Percentiles rank a stretch among this genome's conserved stretches.
Conservation (phyloP, 2,888 invertebrate species). For the Falcaria lacertinaria region DNA sequence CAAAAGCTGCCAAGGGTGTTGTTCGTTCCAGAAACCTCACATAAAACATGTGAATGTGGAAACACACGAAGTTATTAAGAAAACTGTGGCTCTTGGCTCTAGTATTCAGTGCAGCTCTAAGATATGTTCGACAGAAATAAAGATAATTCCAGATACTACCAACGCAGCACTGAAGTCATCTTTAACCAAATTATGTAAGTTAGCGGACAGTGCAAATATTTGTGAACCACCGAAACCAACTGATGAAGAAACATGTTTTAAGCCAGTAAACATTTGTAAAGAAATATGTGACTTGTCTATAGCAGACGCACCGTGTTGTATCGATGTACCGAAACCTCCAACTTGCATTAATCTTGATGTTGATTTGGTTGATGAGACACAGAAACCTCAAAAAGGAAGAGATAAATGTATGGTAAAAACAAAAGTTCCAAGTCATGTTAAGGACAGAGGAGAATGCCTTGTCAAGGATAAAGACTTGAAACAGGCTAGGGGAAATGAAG, state of each 20-base stretch:
- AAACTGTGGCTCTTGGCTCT: slow-evolving; percentile 12
- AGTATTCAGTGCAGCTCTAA: slow-evolving; percentile 7
- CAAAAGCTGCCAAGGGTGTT: background rate
- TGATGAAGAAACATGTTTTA: background rate
- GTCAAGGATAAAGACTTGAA: too few species aligned
- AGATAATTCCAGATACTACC: slow-evolving; percentile 2
- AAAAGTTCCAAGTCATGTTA: background rate
- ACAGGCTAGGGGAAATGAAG: too few species aligned
- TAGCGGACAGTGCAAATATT: background rate
- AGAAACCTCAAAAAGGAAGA: background rate
- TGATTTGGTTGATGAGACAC: background rate
- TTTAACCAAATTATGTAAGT: background rate
- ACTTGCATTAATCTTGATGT: background rate
- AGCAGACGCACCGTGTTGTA: background rate
- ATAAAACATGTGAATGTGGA: background rate
- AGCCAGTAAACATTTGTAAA: background rate
- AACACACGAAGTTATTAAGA: background rate
- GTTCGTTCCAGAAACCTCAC: background rate
- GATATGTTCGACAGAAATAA: slow-evolving; percentile 3
- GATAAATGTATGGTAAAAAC: background rate
- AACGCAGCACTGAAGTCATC: background rate
- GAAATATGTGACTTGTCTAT: background rate
- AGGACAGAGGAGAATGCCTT: background rate
- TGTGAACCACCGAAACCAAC: background rate
- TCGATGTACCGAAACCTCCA: background rate